Percentiles rank a stretch among this genome's conserved stretches.
Evolutionary conservation across 2,113 vertebrate genomes (phyloP).

Genomic region (Girardinichthys multiradiatus): DNA sequence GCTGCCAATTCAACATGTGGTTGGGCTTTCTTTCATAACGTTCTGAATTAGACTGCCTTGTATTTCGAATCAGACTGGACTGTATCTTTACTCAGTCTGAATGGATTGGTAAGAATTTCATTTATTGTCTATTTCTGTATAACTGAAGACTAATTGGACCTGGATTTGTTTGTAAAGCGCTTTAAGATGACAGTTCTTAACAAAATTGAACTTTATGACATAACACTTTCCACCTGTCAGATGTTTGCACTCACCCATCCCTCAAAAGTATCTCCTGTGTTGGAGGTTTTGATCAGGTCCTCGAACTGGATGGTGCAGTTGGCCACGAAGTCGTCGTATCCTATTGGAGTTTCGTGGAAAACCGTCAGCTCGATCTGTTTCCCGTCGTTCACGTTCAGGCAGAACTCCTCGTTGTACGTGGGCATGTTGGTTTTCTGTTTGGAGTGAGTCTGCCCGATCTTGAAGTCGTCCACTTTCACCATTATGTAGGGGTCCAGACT

Average conservation of each 20-base stretch:
- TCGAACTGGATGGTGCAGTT: conserved; percentile 92
- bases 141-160: too few relatives aligned
- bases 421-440: conserved; percentile 96
- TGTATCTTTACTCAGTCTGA: too few relatives aligned
- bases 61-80: too few relatives aligned
- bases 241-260: conserved; percentile 90
- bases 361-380: conserved; percentile 90
- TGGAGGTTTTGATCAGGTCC: conserved; percentile 85
- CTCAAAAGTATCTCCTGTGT: conserved; percentile 87
- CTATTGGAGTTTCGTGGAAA: conserved; percentile 96
- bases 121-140: too few relatives aligned
- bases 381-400: conserved; percentile 85
- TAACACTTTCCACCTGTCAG: not conserved
- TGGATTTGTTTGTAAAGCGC: too few relatives aligned
- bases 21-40: too few relatives aligned
- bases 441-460: conserved; percentile 92
- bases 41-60: too few relatives aligned
- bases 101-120: too few relatives aligned
- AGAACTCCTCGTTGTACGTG: conserved; percentile 97
- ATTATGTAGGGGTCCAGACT: conserved; percentile 93
- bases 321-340: conserved; percentile 98
- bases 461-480: conserved; percentile 93
- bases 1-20: too few relatives aligned
- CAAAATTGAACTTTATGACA: not conserved
- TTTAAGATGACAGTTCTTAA: not conserved